A percentile compares a stretch with the other conserved stretches of the same genome.
phyloP scores from a whole-genome alignment of 2,113 vertebrate genomes.

The Leptocoma aspasia region DNA sequence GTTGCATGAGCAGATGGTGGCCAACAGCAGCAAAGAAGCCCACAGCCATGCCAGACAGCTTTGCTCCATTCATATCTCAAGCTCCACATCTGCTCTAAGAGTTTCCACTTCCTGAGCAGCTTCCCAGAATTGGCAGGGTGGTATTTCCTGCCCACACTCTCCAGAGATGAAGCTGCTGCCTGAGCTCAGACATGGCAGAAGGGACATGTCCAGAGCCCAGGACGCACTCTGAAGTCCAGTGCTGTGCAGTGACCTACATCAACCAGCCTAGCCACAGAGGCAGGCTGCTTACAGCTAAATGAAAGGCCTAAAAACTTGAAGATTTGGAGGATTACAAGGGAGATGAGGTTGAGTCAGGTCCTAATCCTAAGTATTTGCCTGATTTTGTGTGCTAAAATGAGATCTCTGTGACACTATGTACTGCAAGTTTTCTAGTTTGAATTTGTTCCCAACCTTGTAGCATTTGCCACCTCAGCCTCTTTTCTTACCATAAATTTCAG shows the following conservation, averaged over 20 bases:
- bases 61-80: neutral
- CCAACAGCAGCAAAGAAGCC: neutral
- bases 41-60: neutral
- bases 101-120: slow-evolving; percentile 3
- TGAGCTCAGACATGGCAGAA: neutral
- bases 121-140: neutral
- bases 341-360: slow-evolving; percentile 29
- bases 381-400: slow-evolving; percentile 12
- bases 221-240: rapidly evolving
- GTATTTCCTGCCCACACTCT: neutral
- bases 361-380: slow-evolving; percentile 36
- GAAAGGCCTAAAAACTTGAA: slow-evolving; percentile 36
- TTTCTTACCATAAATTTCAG: neutral
- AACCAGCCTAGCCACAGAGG: neutral
- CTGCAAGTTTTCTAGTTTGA: neutral
- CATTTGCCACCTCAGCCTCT: neutral
- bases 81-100: neutral
- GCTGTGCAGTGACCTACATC: neutral
- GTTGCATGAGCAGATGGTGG: neutral
- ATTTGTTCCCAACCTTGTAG: neutral
- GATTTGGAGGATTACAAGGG: slow-evolving; percentile 50
- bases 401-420: neutral
- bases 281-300: slow-evolving; percentile 29
- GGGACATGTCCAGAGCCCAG: rapidly evolving
- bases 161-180: neutral